These are phyloP conservation scores for Ophion ventricosus DNA, from an alignment of 2,888 invertebrate genomes.

Conservation along the genomic window DNA sequence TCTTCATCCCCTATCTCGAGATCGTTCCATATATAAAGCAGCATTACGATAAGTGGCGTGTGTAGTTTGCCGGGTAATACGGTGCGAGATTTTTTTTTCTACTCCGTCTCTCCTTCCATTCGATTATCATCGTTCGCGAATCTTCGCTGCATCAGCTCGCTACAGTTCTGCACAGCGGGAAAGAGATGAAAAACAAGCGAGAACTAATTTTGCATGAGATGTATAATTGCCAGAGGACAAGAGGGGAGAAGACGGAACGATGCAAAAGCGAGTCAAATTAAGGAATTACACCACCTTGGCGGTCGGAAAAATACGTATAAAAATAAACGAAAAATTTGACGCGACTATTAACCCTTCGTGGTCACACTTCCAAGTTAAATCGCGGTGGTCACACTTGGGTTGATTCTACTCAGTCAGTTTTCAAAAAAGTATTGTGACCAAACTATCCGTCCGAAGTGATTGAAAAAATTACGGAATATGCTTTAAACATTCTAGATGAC, in stretches of 20 bases:
- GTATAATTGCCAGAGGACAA: conserved; percentile 17
- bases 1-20: conserved; percentile 31
- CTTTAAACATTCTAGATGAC: no score
- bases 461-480: no score
- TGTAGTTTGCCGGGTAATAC: conserved; percentile 6
- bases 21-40: conserved; percentile 56
- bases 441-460: no score
- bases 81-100: conserved; percentile 24
- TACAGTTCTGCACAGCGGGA: not conserved
- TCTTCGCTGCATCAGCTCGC: conserved; percentile 40
- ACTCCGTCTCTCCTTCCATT: conserved; percentile 4
- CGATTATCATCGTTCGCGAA: conserved; percentile 35
- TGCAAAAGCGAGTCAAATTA: not conserved
- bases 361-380: no score
- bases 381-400: no score
- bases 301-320: no score
- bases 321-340: no score
- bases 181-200: conserved; percentile 6
- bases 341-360: no score
- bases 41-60: conserved; percentile 14
- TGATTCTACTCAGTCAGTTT: no score
- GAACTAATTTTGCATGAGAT: conserved; percentile 4
- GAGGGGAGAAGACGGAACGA: not conserved
- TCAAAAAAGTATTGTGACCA: no score
- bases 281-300: no score